Evolutionary conservation across 1,140 invertebrate species (phyloP).

Genomic region (Anastatus disparis): DNA sequence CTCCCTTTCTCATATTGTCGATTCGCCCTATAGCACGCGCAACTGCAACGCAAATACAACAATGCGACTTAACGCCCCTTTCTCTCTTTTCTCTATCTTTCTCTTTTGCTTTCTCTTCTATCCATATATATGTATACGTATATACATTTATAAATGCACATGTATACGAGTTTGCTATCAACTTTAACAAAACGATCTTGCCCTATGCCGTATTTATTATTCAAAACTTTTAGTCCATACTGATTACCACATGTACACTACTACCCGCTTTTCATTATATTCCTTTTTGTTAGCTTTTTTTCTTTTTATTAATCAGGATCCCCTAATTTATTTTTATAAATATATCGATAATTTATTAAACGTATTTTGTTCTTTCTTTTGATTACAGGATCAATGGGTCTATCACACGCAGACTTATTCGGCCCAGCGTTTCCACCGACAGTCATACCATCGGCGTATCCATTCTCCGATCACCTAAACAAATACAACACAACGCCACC

Average conservation of each 20-base stretch:
- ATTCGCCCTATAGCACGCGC: constrained; percentile 35
- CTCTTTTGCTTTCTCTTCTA: background rate
- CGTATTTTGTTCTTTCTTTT: constrained; percentile 40
- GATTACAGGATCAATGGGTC: constrained; percentile 57
- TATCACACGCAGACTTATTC: constrained; percentile 58
- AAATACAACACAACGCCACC: constrained; percentile 48
- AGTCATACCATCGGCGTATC: constrained; percentile 54
- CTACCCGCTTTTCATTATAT: too few relatives aligned
- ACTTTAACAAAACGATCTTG: background rate
- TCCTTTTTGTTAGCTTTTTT: too few relatives aligned
- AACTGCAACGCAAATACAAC: constrained; percentile 44
- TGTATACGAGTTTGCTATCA: background rate
- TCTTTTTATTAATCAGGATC: too few relatives aligned
- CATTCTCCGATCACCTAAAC: constrained; percentile 51
- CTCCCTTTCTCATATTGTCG: constrained; percentile 55
- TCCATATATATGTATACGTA: background rate
- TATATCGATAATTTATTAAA: too few relatives aligned
- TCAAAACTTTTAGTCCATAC: too few relatives aligned
- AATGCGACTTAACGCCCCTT: constrained; percentile 51
- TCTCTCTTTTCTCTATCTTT: constrained; percentile 16
- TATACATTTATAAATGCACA: too few relatives aligned
- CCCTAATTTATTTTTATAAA: too few relatives aligned
- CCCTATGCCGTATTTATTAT: too few relatives aligned
- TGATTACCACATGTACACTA: too few relatives aligned
- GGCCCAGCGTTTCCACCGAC: constrained; percentile 53